Evolutionary conservation across 2,797 vertebrate genomes (phyloP), one percentile per base, ranked within the genome.

Genomic region (Leptodactylus fallax): DNA sequence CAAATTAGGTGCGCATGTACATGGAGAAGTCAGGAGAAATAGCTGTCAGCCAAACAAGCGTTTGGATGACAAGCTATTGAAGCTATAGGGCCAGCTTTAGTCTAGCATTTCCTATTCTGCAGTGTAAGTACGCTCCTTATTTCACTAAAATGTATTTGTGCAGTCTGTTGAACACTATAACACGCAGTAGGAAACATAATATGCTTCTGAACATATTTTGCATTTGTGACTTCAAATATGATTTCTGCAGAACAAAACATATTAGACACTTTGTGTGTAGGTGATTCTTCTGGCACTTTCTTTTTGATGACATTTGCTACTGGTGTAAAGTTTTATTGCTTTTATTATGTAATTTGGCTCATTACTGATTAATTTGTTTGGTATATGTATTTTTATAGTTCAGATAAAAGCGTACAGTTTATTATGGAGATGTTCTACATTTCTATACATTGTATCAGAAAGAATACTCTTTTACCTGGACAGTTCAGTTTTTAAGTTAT

Each of bases 361-460:
- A 17, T 61, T 61, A 10, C 71, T 74, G 16, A 47, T 81, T 47
- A n/a, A 81, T 23, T 61, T 81, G 21, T 65, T 49, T 67, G 7
- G 55, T 49, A 51, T 49, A 19, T 53, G 61, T 81, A 81, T 72
- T 83, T 72, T 27, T 83, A 56, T 71, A 56, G 36, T 49, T 76
- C 16, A n/a, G n/a, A n/a, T n/a, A n/a, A 67, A 65, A 51, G 47
- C n/a, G 19, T 53, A 19, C 9, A 51, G 9, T 85, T 76, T 60
- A 58, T 61, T 47, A 49, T 60, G 88, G 87, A 91, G 91, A 27
- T 90, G 84, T 87, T 79, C 21, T 76, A 86, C 72, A 90, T 83
- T 63, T 76, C 71, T 84, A 58, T 84, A 45, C 9, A 49, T 63
- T 92, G 90, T 91, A 91, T 88, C 90, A 84, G 87, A 89, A 92